Evolutionary conservation across 2,888 invertebrate genomes (phyloP).

Genomic region (Apamea crenata): DNA sequence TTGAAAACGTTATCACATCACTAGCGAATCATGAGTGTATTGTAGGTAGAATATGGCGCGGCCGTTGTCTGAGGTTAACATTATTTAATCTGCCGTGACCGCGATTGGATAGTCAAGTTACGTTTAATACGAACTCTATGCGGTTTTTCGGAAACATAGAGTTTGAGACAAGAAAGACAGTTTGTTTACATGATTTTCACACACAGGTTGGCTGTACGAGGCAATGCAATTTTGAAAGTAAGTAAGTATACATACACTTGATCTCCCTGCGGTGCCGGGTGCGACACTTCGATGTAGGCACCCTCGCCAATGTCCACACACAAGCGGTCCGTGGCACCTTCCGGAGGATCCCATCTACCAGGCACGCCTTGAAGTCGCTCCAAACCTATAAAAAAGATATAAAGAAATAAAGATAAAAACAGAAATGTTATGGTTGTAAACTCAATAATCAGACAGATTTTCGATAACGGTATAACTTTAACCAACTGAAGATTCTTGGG

Average conservation of each 20-base stretch:
- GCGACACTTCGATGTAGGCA: conserved; percentile 97
- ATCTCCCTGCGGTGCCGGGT: conserved; percentile 92
- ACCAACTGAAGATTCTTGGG: neutral
- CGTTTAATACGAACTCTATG: neutral
- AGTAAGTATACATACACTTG: conserved; percentile 75
- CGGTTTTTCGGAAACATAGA: neutral
- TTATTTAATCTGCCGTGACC: neutral
- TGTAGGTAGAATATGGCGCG: neutral
- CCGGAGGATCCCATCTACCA: conserved; percentile 93
- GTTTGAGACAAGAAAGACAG: neutral
- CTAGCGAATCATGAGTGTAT: neutral
- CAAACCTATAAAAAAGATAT: conserved; percentile 73
- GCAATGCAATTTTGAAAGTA: neutral
- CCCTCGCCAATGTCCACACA: conserved; percentile 97
- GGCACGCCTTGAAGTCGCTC: conserved; percentile 83
- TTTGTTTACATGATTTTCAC: no score
- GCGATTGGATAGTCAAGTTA: neutral
- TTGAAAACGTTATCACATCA: conserved; percentile 11
- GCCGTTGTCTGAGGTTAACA: neutral
- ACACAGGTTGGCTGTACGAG: no score
- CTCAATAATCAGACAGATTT: neutral
- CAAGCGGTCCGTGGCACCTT: conserved; percentile 95
- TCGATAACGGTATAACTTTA: neutral
- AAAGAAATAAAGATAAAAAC: neutral
- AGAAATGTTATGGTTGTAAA: neutral